Evolutionary conservation across 2,888 invertebrate genomes (phyloP), one percentile per base, ranked within the genome.

Genomic region (Meloe dianella): DNA sequence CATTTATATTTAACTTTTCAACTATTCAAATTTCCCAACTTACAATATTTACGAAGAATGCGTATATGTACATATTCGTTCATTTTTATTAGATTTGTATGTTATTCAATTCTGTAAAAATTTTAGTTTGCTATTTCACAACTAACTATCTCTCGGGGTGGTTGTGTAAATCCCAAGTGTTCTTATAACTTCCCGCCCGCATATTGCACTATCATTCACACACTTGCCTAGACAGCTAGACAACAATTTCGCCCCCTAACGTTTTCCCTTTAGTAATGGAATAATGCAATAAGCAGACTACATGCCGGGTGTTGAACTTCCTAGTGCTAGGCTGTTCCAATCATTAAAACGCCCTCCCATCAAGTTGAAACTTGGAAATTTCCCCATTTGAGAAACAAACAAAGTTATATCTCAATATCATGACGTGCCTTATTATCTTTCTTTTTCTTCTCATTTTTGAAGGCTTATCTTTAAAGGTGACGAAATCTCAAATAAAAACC

Each of bases 131-230:
- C 74, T 77, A 76, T 75, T 75, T 73, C 73, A 70, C 74, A 72
- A 74, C 76, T 72, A 74, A 71, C 72, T 72, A 71, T 75, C 74
- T 73, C 73, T 58, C 64, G 65, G 63, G 74, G 66, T 58, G 58
- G 66, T 65, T 61, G 51, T 38, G 56, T 54, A 27, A 51, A 65
- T 74, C 75, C 75, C 73, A 69, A 72, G 72, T 71, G 75, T 74
- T 71, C 70, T 60, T 70, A 69, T 73, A 75, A 76, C 77, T 77
- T 75, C 76, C 77, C 72, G 73, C 74, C 75, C 77, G 75, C 75
- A 77, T 78, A 78, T 78, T 79, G 77, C 77, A 76, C 76, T 76
- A 79, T 79, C 78, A 77, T 75, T 78, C 78, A 78, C 75, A 72
- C 71, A 68, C 68, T 70, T 69, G 69, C 73, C 59, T 60, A 61